Base-by-base conservation (phyloP, 2,888 invertebrate genomes). In the Drepana falcataria region DNA sequence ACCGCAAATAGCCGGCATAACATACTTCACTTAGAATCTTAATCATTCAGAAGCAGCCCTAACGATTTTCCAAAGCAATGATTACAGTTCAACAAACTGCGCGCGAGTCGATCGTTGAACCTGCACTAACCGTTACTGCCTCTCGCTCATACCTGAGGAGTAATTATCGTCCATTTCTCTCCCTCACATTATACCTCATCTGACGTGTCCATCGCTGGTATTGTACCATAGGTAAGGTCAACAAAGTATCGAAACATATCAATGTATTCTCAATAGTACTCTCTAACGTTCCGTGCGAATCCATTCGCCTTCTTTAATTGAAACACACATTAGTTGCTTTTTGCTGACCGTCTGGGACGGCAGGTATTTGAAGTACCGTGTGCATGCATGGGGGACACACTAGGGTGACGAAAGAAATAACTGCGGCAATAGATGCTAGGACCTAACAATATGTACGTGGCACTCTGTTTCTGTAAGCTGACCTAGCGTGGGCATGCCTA, bases 61-160 rank as follows among this genome's bases (percentile, higher is more conserved):
- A 79, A 70, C 74, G 72, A 79, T 87, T 88, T 87, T 85, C 86
- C 84, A 81, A 87, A 87, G 90, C 84, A 83, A 82, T 85, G 85
- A 85, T 85, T 87, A 81, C 82, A 85, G 89, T 88, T 90, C 90
- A 90, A 90, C 88, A 89, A 90, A 88, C 90, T 87, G 87, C 87
- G 86, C 86, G 70, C 75, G 85, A 87, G 84, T 79, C 86, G 90
- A 87, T 80, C 90, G 81, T 90, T 90, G 90, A 90, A 90, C 89
- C 86, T 86, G 77, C 72, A 82, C 83, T 81, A 82, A 84, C 84
- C 75, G 78, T 80, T 77, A 75, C 53, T 60, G 65, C 63, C 58
- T 89, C 87, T 71, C 77, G 62, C 75, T 88, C 78, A 58, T 77
- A 63, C 85, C 37, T 71, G 52, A 48, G 21, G 48, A 55, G 53